Evolutionary conservation across 2,797 vertebrate species (phyloP).

Genomic region (Discoglossus pictus): DNA sequence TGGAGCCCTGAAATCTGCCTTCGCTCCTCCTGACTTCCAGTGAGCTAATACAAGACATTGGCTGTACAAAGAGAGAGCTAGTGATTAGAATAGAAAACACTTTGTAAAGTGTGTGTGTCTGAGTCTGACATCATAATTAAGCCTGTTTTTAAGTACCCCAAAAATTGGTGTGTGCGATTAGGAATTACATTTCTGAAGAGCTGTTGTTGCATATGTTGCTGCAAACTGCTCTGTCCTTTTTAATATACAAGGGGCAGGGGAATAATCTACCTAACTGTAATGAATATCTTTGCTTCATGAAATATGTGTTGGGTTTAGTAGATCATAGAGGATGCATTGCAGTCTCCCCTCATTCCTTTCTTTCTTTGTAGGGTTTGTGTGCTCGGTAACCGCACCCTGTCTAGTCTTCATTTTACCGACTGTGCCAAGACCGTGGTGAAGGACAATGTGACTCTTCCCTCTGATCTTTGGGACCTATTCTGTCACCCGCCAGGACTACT

Average conservation of each 20-base stretch:
- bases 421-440: constrained; percentile 73
- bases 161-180: no score
- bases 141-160: no score
- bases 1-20: constrained; percentile 85
- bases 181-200: no score
- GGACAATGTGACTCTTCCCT: constrained; percentile 66
- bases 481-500: constrained; percentile 68
- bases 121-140: no score
- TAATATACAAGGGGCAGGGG: no score
- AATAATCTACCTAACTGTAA: no score
- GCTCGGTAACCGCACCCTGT: constrained; percentile 85
- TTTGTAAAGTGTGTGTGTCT: no score
- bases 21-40: constrained; percentile 79
- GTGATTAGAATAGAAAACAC: background rate
- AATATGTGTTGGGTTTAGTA: no score
- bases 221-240: no score
- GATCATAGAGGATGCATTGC: background rate
- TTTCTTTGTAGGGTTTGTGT: constrained; percentile 77
- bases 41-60: constrained; percentile 50
- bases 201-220: no score
- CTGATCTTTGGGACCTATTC: constrained; percentile 76
- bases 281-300: no score
- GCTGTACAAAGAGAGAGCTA: background rate
- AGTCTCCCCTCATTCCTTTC: background rate
- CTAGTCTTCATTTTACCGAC: constrained; percentile 63